Evolutionary conservation across 2,797 vertebrate species (phyloP).

Genomic region (Meda fulgida): DNA sequence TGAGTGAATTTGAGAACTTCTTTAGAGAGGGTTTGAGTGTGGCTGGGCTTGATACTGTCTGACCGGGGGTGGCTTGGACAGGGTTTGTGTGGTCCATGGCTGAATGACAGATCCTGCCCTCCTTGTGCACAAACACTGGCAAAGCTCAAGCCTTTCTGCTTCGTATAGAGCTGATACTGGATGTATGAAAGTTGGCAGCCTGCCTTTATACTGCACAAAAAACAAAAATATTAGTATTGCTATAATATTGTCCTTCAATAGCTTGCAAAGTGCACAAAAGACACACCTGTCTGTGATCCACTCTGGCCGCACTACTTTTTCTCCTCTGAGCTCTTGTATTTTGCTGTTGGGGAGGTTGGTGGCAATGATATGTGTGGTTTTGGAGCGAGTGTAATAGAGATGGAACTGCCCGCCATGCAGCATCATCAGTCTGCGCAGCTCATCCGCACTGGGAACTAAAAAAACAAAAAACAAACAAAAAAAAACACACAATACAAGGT

Average conservation of each 20-base stretch:
- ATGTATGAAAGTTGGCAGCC: slow-evolving; percentile 88
- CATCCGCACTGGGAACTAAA: slow-evolving; percentile 92
- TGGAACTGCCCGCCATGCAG: slow-evolving; percentile 96
- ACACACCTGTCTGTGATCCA: slow-evolving; percentile 97
- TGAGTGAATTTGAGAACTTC: slow-evolving; percentile 60
- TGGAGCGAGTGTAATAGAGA: slow-evolving; percentile 92
- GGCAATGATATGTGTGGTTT: slow-evolving; percentile 97
- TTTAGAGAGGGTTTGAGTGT: slow-evolving; percentile 48
- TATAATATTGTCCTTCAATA: slow-evolving; percentile 5
- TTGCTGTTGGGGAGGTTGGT: slow-evolving; percentile 95
- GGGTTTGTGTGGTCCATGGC: slow-evolving; percentile 62
- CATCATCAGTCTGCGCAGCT: slow-evolving; percentile 95
- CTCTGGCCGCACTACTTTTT: slow-evolving; percentile 93
- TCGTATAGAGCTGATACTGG: slow-evolving; percentile 94
- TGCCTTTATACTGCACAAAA: slow-evolving; percentile 85
- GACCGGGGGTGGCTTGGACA: slow-evolving; percentile 52
- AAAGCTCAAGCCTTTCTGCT: slow-evolving; percentile 89
- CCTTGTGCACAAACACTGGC: slow-evolving; percentile 66
- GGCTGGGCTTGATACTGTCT: slow-evolving; percentile 54
- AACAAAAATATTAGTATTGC: not conserved
- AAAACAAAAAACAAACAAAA: slow-evolving; percentile 2
- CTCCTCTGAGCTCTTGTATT: slow-evolving; percentile 91
- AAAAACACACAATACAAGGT: not conserved
- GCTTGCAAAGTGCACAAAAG: not conserved
- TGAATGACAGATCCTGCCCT: slow-evolving; percentile 77